Evolutionary conservation across 2,113 vertebrate genomes (phyloP).

Genomic region (Motacilla tschutschensis): DNA sequence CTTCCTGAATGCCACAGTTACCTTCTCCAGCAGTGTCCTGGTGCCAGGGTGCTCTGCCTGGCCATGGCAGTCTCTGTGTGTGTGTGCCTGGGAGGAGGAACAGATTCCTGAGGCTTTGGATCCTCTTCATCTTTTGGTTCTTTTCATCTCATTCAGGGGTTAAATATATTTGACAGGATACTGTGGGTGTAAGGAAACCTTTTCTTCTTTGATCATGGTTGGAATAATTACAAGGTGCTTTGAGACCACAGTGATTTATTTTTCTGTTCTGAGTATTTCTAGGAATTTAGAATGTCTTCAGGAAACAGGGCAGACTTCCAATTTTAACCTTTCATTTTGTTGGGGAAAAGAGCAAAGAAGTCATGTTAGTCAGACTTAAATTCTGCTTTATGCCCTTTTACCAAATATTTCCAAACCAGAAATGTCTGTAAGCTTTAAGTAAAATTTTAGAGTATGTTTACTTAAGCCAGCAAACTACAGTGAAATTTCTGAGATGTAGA

Average conservation of each 20-base stretch:
- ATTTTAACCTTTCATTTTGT: background rate
- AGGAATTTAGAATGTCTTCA: background rate
- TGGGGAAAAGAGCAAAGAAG: background rate
- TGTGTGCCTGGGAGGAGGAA: background rate
- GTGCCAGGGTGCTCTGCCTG: background rate
- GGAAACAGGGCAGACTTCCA: background rate
- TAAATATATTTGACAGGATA: background rate
- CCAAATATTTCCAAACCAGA: background rate
- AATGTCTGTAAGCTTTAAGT: background rate
- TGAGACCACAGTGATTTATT: background rate
- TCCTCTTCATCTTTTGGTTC: background rate
- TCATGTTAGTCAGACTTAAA: background rate
- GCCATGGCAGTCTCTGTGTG: background rate
- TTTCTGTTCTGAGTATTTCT: background rate
- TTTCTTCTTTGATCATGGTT: background rate
- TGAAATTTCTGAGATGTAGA: background rate
- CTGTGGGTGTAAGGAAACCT: background rate
- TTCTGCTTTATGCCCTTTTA: background rate
- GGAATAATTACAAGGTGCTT: background rate
- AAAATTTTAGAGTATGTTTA: background rate
- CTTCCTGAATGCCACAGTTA: background rate
- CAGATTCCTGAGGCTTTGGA: background rate
- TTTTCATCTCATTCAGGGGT: background rate
- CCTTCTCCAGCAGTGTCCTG: background rate
- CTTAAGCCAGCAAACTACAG: background rate